Conservation (phyloP, 2,113 vertebrate genomes). For the Corythoichthys haematopterus region DNA sequence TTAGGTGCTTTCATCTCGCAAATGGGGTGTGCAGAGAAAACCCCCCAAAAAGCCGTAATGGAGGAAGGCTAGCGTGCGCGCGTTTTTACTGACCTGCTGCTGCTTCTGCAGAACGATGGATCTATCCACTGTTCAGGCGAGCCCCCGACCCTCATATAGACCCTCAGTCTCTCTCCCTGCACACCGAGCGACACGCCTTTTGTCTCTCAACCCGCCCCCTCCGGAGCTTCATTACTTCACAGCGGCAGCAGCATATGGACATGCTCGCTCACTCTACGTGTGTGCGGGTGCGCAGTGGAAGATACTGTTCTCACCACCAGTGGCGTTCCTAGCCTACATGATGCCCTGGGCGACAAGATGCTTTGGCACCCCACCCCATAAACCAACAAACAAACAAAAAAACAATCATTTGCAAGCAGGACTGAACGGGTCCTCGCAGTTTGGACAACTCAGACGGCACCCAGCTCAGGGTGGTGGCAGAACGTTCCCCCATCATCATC, state of each 20-base stretch:
- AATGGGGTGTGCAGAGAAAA: background rate
- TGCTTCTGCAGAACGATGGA: background rate
- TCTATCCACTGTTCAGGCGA: background rate
- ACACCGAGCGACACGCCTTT: background rate
- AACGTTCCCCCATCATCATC: no score
- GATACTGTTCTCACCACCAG: no score
- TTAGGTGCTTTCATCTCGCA: background rate
- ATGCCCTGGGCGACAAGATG: no score
- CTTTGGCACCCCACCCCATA: no score
- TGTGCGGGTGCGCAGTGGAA: background rate
- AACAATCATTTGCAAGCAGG: no score
- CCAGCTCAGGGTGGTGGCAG: no score
- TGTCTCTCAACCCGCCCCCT: background rate
- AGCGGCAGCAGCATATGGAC: background rate
- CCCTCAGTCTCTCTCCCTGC: background rate
- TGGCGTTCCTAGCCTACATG: background rate
- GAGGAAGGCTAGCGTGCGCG: background rate
- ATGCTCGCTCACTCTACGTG: background rate
- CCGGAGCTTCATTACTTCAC: background rate
- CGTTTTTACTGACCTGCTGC: background rate
- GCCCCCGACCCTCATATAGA: conserved; percentile 2
- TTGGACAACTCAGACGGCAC: no score
- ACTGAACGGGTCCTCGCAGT: no score
- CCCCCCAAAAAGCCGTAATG: background rate
- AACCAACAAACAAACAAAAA: no score